phyloP scores from a whole-genome alignment of 2,888 invertebrate species.

The Bombyx huttoni region DNA sequence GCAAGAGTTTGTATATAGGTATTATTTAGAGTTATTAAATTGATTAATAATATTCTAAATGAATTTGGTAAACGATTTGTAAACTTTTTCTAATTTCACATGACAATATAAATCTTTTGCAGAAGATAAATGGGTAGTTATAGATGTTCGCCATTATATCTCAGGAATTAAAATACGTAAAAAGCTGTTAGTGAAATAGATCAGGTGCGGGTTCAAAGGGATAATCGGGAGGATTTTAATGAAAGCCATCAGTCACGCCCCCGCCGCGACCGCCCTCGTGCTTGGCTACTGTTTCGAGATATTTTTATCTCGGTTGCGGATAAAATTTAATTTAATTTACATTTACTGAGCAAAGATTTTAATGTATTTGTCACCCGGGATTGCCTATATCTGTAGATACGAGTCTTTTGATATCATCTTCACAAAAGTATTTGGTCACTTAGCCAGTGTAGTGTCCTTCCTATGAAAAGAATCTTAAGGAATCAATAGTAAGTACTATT shows the following conservation, averaged over 20 bases:
- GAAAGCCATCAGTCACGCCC: conserved; percentile 30
- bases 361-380: background rate
- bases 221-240: conserved; percentile 31
- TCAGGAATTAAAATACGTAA: conserved; percentile 6
- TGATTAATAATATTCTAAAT: too few relatives aligned
- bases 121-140: background rate
- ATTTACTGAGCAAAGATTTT: background rate
- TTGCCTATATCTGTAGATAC: background rate
- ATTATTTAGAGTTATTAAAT: too few relatives aligned
- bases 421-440: too few relatives aligned
- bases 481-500: too few relatives aligned
- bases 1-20: too few relatives aligned
- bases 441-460: too few relatives aligned
- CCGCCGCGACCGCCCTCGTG: conserved; percentile 10
- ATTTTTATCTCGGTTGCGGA: background rate
- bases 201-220: conserved; percentile 24
- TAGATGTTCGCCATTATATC: background rate
- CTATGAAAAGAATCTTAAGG: too few relatives aligned
- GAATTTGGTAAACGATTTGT: too few relatives aligned
- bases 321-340: background rate
- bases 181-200: conserved; percentile 14
- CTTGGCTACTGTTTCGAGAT: background rate
- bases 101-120: background rate
- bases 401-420: too few relatives aligned
- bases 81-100: too few relatives aligned